phyloP scores from a whole-genome alignment of 2,797 vertebrate genomes.

The Nothura maculosa region DNA sequence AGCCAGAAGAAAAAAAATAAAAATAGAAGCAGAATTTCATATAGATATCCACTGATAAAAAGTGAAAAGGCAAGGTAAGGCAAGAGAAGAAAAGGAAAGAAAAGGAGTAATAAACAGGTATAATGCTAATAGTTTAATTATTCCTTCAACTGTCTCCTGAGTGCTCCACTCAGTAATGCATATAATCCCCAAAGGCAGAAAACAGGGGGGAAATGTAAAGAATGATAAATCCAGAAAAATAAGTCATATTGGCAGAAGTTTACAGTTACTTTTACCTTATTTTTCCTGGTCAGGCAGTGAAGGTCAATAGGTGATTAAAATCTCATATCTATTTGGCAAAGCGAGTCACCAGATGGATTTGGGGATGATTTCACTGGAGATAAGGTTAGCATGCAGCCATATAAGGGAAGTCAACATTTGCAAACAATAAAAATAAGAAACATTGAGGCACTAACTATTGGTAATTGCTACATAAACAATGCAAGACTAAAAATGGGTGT shows the following conservation, averaged over 20 bases:
- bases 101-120: too few relatives aligned
- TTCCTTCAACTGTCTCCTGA: neutral
- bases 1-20: neutral
- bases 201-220: neutral
- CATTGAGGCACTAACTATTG: neutral
- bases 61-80: neutral
- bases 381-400: fast-evolving
- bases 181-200: neutral
- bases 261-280: neutral
- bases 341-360: neutral
- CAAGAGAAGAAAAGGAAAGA: neutral
- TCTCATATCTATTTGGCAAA: neutral
- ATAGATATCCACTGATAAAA: neutral
- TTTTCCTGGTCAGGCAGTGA: neutral
- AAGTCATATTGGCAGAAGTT: neutral
- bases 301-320: neutral
- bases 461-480: neutral
- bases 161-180: neutral
- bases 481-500: neutral
- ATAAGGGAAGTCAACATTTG: neutral
- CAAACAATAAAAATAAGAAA: neutral
- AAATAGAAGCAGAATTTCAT: neutral
- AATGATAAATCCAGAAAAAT: neutral
- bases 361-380: neutral
- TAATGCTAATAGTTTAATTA: neutral